Evolutionary conservation across 1,140 invertebrate species (phyloP).

Genomic region (Leptoteleia sp.): DNA sequence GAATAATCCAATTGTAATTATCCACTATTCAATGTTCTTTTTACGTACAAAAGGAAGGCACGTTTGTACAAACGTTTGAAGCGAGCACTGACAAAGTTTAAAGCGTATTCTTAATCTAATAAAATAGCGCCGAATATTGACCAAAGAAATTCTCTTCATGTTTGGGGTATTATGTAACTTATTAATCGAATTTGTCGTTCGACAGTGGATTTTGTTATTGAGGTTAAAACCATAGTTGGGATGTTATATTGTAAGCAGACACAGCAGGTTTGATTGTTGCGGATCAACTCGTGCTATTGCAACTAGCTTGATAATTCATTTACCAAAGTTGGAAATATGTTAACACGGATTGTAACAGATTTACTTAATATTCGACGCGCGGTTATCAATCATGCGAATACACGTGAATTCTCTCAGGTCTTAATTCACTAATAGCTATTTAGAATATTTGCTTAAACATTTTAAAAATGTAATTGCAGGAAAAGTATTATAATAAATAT

Average conservation of each 20-base stretch:
- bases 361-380: slow-evolving; percentile 38
- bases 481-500: no score
- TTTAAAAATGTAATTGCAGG: no score
- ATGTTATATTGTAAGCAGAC: slow-evolving; percentile 22
- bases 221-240: slow-evolving; percentile 32
- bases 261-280: slow-evolving; percentile 26
- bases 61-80: slow-evolving; percentile 13
- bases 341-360: slow-evolving; percentile 44
- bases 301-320: slow-evolving; percentile 50
- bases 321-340: slow-evolving; percentile 58
- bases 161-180: slow-evolving; percentile 38
- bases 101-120: slow-evolving; percentile 43
- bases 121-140: slow-evolving; percentile 37
- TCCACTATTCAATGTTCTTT: no score
- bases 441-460: no score
- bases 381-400: slow-evolving; percentile 42
- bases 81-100: slow-evolving; percentile 23
- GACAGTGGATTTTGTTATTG: slow-evolving; percentile 31
- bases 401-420: background rate
- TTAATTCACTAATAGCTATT: no score
- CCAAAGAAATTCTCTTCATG: slow-evolving; percentile 20
- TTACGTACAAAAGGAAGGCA: slow-evolving; percentile 4
- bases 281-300: slow-evolving; percentile 30
- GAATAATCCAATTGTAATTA: no score
- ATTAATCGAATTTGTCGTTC: slow-evolving; percentile 29